Percentiles rank a stretch among this genome's conserved stretches.
These are phyloP conservation scores for Melanotaenia duboulayi DNA, from an alignment of 2,113 vertebrate genomes.

Conservation along the genomic window DNA sequence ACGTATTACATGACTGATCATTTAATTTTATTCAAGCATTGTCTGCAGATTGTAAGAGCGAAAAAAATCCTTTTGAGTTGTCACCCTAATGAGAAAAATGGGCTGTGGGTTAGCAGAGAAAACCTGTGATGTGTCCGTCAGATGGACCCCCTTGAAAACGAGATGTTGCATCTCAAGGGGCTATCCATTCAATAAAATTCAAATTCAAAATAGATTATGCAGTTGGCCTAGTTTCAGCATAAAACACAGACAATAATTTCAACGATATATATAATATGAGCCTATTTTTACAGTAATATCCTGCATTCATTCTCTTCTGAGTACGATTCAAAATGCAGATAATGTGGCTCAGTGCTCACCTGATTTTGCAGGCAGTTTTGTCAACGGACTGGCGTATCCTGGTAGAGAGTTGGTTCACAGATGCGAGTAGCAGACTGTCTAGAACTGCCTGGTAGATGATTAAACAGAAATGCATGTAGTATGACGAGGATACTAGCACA, in stretches of 20 bases:
- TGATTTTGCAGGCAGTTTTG: conserved; percentile 95
- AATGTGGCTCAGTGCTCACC: conserved; percentile 73
- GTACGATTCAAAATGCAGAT: background rate
- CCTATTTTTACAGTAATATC: background rate
- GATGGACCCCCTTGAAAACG: no score
- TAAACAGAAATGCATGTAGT: background rate
- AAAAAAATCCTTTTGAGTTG: conserved; percentile 28
- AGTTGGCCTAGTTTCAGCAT: conserved; percentile 29
- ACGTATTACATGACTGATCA: conserved; percentile 15
- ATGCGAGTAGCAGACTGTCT: conserved; percentile 91
- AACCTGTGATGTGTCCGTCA: conserved; percentile 60
- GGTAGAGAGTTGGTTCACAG: conserved; percentile 93
- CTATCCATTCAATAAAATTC: no score
- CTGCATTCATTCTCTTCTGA: background rate
- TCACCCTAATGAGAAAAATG: conserved; percentile 25
- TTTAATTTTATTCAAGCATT: conserved; percentile 4
- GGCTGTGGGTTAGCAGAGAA: conserved; percentile 15
- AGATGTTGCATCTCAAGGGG: no score
- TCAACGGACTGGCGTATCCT: conserved; percentile 96
- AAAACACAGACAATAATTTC: conserved; percentile 10
- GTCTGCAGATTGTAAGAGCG: background rate
- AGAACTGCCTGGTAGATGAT: conserved; percentile 85
- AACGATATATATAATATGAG: background rate
- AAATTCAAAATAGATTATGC: no score
- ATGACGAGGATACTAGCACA: background rate